Percentiles rank a stretch among this genome's conserved stretches.
These are phyloP conservation scores for Oligia latruncula DNA, from an alignment of 2,888 invertebrate species.

Conservation along the genomic window DNA sequence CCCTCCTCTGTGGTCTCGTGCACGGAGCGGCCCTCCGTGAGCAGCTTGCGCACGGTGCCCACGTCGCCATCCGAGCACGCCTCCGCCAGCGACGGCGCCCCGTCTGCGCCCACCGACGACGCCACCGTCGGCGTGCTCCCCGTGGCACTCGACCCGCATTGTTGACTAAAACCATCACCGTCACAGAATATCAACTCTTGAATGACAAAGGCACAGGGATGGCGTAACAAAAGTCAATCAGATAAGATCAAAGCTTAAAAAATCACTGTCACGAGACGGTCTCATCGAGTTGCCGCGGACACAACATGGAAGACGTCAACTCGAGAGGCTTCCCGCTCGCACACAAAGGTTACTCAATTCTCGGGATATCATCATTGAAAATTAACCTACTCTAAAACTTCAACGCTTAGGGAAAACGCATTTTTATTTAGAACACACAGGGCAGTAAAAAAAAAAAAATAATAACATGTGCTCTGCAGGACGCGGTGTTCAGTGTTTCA, in stretches of 20 bases:
- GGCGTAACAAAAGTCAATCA: conserved; percentile 70
- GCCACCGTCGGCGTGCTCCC: conserved; percentile 88
- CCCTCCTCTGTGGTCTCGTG: conserved; percentile 99
- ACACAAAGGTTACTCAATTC: conserved; percentile 86
- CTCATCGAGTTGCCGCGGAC: conserved; percentile 81
- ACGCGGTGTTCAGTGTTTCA: conserved; percentile 29
- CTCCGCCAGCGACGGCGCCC: conserved; percentile 95
- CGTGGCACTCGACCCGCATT: conserved; percentile 86
- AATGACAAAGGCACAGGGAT: conserved; percentile 6
- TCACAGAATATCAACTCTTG: conserved; percentile 23
- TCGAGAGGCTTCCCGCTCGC: conserved; percentile 77
- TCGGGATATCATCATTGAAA: conserved; percentile 90
- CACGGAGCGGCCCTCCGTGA: conserved; percentile 97
- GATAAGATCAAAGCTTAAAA: conserved; percentile 90
- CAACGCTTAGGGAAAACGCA: conserved; percentile 5
- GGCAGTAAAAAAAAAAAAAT: conserved; percentile 3
- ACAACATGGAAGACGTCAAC: conserved; percentile 68
- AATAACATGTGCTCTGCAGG: conserved; percentile 15
- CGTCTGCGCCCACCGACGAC: conserved; percentile 85
- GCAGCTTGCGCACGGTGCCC: conserved; percentile 96
- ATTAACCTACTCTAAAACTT: background rate
- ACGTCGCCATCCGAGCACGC: conserved; percentile 99
- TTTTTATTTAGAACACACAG: conserved; percentile 25
- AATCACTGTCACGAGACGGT: conserved; percentile 81
- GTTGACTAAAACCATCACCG: conserved; percentile 77